phyloP scores from a whole-genome alignment of 2,113 vertebrate species.

The Tachysurus vachellii region DNA sequence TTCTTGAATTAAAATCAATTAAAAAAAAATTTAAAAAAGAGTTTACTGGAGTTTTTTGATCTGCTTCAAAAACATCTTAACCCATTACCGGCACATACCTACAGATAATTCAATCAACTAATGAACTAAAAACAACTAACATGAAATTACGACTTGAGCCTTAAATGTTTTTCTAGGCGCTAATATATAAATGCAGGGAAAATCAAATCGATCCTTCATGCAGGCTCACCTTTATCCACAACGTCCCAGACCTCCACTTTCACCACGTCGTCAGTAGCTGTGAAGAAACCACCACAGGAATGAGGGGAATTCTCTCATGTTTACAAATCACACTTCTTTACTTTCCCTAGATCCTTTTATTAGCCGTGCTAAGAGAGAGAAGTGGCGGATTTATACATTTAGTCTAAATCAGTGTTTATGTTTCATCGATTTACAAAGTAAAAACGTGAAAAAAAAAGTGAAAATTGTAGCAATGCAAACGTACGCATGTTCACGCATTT shows the following conservation, averaged over 20 bases:
- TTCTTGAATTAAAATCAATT: not conserved
- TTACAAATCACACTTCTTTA: not conserved
- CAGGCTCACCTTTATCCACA: constrained; percentile 92
- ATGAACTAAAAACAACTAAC: not conserved
- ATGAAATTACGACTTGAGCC: not conserved
- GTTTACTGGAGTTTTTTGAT: not conserved
- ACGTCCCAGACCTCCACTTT: constrained; percentile 99
- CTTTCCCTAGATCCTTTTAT: not conserved
- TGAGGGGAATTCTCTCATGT: not conserved
- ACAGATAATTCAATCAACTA: too few species aligned
- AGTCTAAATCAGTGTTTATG: not conserved
- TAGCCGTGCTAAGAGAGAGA: not conserved
- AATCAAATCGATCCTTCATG: not conserved
- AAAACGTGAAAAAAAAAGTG: too few species aligned
- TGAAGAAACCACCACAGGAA: constrained; percentile 32
- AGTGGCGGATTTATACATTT: not conserved
- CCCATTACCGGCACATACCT: constrained; percentile 4
- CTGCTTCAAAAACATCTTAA: not conserved
- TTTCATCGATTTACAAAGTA: not conserved
- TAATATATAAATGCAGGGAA: not conserved
- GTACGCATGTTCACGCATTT: not conserved
- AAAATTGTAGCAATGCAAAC: not conserved
- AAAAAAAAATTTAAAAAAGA: not conserved
- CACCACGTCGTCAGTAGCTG: constrained; percentile 96
- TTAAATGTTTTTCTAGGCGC: not conserved